Base-by-base conservation (phyloP, 2,888 invertebrate species). In the Aradus depressus region DNA sequence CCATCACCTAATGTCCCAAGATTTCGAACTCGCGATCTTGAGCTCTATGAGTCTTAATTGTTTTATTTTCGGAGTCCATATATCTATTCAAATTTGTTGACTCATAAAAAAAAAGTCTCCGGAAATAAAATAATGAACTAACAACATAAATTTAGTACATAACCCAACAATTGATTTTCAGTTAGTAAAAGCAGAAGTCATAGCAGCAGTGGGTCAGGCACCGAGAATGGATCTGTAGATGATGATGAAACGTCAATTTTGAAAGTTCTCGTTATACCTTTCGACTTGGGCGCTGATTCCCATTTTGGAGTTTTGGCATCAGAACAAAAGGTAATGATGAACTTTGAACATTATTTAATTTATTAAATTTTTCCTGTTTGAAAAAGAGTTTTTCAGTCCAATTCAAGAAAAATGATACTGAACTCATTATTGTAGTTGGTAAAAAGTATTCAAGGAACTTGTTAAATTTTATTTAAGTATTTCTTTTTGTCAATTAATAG, bases 201-300 rank as follows among this genome's bases (percentile, higher is more conserved):
- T 6, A 38, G 43, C 5, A 42, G 44, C 12, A 50, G 31, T 10
- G 44, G 28, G 6, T 51, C 49, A 14, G 48, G 39, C 6, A 28
- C 42, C 2, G 53, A 54, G 18, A 56, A 58, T 34, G 52, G 51
- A 8, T 34, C 54, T 8, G 38, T 55, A n/a, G 54, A 51, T 6
- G 59, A 55, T 14, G 59, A 55, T 31, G 59, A 56, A n/a, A 51
- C 47, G n/a, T 22, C 42, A 8, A 26, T 38, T 18, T 55, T 58
- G 32, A 58, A 72, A 3, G 81, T 86, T n/a, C 68, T 86, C 19
- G 76, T 85, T 34, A 79, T 87, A 61, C 78, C 81, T 18, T 73
- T 86, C 48, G 75, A 72, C 14, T 70, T 72, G 47, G 72, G 68
- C 18, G 69, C 71, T 22, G 74, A 73, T 31, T 79, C 79, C n/a